Conservation (phyloP, 53 echinoderm and acorn worm genomes). For the Astropecten irregularis region DNA sequence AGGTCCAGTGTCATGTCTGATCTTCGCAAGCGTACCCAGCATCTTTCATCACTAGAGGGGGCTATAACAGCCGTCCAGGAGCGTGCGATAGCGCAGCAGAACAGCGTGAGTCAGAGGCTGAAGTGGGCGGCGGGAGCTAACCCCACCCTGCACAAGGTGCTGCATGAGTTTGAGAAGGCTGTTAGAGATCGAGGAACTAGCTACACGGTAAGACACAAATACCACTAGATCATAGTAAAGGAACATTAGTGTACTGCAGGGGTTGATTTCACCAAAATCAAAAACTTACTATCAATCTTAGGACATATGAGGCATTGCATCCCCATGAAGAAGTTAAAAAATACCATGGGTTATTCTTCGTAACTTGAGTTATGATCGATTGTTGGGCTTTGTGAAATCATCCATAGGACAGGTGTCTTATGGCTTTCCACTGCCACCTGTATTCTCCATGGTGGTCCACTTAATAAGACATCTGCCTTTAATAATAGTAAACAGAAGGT, state of each 20-base stretch:
- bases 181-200: conserved; percentile 64
- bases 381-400: no score
- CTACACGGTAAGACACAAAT: conserved; percentile 71
- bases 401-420: no score
- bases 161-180: conserved; percentile 80
- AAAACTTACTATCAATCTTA: no score
- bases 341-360: no score
- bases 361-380: no score
- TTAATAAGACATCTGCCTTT: no score
- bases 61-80: conserved; percentile 75
- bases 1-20: conserved; percentile 96
- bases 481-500: no score
- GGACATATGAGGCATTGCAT: no score
- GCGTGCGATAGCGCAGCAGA: conserved; percentile 69
- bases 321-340: no score
- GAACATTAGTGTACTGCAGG: background rate
- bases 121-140: conserved; percentile 99
- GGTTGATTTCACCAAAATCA: background rate
- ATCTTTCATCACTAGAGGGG: conserved; percentile 66
- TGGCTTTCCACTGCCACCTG: no score
- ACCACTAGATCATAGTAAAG: no score
- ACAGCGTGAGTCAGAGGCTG: conserved; percentile 80
- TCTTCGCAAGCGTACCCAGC: conserved; percentile 82
- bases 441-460: no score
- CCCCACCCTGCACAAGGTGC: conserved; percentile 78